phyloP scores from a whole-genome alignment of 2,797 vertebrate genomes.

The Ceyx erithaca region DNA sequence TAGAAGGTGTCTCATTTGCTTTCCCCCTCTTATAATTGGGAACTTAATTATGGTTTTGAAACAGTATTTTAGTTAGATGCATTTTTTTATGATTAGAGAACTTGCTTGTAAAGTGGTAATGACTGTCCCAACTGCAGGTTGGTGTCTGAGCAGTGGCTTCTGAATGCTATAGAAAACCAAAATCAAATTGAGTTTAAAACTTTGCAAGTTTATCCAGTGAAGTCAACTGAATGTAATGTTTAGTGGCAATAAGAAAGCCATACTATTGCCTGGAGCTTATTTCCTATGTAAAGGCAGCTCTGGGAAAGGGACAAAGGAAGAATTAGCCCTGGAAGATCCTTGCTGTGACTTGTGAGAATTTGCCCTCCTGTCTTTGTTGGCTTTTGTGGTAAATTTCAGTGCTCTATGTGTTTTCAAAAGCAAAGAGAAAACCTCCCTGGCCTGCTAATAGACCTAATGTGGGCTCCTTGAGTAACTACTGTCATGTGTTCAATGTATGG shows the following conservation, averaged over 20 bases:
- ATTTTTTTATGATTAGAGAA: not conserved
- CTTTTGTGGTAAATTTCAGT: not conserved
- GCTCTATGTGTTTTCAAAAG: not conserved
- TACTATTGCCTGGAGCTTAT: not conserved
- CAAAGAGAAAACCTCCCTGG: not conserved
- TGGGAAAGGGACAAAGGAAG: not conserved
- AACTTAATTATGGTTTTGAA: not conserved
- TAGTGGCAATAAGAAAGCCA: not conserved
- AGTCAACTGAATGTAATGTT: not conserved
- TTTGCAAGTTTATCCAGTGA: not conserved
- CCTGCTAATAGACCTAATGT: not conserved
- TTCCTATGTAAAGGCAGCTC: not conserved
- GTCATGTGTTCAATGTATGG: not conserved
- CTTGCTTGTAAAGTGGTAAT: not conserved
- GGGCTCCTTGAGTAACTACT: not conserved
- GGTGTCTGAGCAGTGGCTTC: not conserved
- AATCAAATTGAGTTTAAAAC: not conserved
- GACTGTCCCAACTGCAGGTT: not conserved
- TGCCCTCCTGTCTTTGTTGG: not conserved
- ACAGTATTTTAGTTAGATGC: not conserved
- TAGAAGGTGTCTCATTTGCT: not conserved
- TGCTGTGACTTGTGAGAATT: not conserved
- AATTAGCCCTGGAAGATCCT: not conserved
- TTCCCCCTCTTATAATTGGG: accelerated
- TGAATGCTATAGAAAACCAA: not conserved